These are phyloP conservation scores for Rostratula benghalensis DNA, from an alignment of 2,113 vertebrate species.

Conservation along the genomic window DNA sequence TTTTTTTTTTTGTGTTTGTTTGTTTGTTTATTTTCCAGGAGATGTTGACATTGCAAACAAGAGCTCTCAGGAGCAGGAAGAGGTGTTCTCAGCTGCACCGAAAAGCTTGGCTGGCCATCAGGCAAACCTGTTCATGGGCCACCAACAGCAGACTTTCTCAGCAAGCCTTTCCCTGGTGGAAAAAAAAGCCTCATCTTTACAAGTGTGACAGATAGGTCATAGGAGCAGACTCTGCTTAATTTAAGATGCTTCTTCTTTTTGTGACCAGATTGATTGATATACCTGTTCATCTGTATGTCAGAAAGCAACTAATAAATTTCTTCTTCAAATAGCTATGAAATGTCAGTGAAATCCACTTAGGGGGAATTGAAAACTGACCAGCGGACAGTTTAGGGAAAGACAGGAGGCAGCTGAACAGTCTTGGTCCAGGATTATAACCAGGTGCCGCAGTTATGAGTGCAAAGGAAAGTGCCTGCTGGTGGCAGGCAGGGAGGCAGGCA, in stretches of 20 bases:
- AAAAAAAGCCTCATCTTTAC: not conserved
- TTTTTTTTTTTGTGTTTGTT: too few relatives aligned
- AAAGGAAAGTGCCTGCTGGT: not conserved
- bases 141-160: not conserved
- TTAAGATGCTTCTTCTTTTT: not conserved
- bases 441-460: not conserved
- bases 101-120: not conserved
- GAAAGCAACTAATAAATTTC: not conserved
- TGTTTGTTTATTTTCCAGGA: not conserved
- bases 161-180: not conserved
- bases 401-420: not conserved
- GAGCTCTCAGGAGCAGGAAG: not conserved
- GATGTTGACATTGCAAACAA: not conserved
- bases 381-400: not conserved
- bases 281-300: not conserved
- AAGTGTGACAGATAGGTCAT: not conserved
- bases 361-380: not conserved
- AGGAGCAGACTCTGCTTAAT: not conserved
- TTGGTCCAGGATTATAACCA: not conserved
- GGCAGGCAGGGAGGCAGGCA: not conserved
- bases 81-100: accelerated
- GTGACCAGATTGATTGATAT: not conserved
- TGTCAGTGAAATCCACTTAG: not conserved
- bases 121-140: not conserved
- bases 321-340: not conserved